Evolutionary conservation across 2,888 invertebrate genomes (phyloP).

Genomic region (Tetragonula carbonaria): DNA sequence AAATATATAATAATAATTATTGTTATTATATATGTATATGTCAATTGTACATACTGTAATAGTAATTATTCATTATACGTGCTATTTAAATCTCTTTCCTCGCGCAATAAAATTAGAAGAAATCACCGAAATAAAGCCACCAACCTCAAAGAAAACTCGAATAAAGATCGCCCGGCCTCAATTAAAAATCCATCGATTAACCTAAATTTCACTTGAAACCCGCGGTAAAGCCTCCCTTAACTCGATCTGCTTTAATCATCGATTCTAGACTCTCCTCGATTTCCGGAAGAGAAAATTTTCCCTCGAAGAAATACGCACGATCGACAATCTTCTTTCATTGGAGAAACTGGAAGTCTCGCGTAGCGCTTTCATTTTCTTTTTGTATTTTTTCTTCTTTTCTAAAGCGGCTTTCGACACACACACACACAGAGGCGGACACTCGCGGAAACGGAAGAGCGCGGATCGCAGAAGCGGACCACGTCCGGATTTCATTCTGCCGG

Average conservation of each 20-base stretch:
- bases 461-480: background rate
- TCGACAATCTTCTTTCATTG: background rate
- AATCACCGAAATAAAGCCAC: no score
- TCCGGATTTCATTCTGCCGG: constrained; percentile 67
- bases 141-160: no score
- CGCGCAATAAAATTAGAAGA: no score
- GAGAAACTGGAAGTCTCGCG: background rate
- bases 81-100: no score
- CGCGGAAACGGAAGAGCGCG: background rate
- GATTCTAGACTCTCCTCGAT: background rate
- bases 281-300: background rate
- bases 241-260: background rate
- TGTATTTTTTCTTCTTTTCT: constrained; percentile 56
- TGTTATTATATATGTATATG: no score
- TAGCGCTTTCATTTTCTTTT: constrained; percentile 34
- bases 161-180: no score
- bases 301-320: background rate
- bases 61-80: background rate
- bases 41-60: no score
- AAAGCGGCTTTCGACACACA: constrained; percentile 22
- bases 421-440: constrained; percentile 28
- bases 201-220: no score
- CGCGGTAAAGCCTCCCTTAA: no score
- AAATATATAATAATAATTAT: no score
- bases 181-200: no score